Evolutionary conservation across 2,113 vertebrate species (phyloP).

Genomic region (Chrysochloris asiatica): DNA sequence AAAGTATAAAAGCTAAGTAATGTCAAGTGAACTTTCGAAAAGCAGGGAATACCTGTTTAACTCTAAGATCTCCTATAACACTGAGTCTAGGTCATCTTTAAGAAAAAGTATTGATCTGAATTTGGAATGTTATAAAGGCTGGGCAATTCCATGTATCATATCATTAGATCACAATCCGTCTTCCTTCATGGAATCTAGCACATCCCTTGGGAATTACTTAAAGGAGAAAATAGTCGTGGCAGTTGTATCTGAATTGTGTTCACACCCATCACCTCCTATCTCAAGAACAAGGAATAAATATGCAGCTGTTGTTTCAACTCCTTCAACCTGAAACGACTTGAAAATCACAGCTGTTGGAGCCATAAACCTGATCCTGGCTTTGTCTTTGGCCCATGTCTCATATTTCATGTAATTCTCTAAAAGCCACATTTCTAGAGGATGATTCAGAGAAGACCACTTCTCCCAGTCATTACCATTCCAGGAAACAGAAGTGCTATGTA

Average conservation of each 20-base stretch:
- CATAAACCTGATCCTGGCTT: conserved; percentile 59
- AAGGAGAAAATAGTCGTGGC: neutral
- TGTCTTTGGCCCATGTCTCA: conserved; percentile 44
- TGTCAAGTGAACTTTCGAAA: neutral
- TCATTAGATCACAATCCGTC: neutral
- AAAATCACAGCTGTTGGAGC: conserved; percentile 62
- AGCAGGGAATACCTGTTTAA: neutral
- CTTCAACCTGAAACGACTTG: conserved; percentile 35
- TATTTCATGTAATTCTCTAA: conserved; percentile 48
- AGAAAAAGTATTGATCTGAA: neutral
- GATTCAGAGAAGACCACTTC: conserved; percentile 25
- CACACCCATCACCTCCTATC: neutral
- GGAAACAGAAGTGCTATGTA: neutral
- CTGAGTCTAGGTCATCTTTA: neutral
- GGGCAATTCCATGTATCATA: neutral
- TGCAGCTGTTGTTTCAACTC: conserved; percentile 63
- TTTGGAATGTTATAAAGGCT: neutral
- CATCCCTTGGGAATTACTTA: neutral
- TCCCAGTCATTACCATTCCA: neutral
- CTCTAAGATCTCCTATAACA: neutral
- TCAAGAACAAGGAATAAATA: conserved; percentile 44
- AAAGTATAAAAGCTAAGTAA: neutral
- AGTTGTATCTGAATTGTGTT: conserved; percentile 12
- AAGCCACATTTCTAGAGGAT: neutral
- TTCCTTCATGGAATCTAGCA: neutral